A percentile compares a stretch with the other conserved stretches of the same genome.
These are phyloP conservation scores for Notospermus geniculatus DNA, from an alignment of 1,140 invertebrate species.

Conservation along the genomic window DNA sequence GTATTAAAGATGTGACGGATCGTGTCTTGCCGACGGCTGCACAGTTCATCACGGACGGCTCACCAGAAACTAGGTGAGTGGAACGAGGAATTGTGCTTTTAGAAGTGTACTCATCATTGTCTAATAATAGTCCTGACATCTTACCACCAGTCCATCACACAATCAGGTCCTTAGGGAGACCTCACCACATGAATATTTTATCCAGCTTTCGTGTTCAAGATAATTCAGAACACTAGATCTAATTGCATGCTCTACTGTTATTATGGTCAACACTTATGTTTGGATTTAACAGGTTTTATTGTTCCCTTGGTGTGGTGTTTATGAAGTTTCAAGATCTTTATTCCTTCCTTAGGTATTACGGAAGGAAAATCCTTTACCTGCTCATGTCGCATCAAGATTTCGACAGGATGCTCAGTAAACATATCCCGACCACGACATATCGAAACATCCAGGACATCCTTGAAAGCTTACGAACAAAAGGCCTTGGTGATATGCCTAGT, in stretches of 20 bases:
- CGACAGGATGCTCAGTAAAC: slow-evolving; percentile 64
- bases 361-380: slow-evolving; percentile 65
- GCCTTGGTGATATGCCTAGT: slow-evolving; percentile 48
- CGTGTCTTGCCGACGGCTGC: slow-evolving; percentile 76
- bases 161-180: too few species aligned
- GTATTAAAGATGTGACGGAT: slow-evolving; percentile 74
- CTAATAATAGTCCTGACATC: too few species aligned
- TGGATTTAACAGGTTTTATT: too few species aligned
- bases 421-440: slow-evolving; percentile 65
- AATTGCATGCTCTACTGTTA: neutral
- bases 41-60: slow-evolving; percentile 80
- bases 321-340: too few species aligned
- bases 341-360: slow-evolving; percentile 63
- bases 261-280: too few species aligned
- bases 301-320: too few species aligned
- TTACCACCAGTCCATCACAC: too few species aligned
- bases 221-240: too few species aligned
- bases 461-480: slow-evolving; percentile 60
- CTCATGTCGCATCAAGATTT: slow-evolving; percentile 65
- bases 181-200: too few species aligned
- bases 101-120: too few species aligned
- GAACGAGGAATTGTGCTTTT: too few species aligned
- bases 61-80: slow-evolving; percentile 75
- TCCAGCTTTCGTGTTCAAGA: too few species aligned
- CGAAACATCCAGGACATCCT: slow-evolving; percentile 69